Base-by-base conservation (phyloP, 2,888 invertebrate species). In the Amblyteles armatorius region DNA sequence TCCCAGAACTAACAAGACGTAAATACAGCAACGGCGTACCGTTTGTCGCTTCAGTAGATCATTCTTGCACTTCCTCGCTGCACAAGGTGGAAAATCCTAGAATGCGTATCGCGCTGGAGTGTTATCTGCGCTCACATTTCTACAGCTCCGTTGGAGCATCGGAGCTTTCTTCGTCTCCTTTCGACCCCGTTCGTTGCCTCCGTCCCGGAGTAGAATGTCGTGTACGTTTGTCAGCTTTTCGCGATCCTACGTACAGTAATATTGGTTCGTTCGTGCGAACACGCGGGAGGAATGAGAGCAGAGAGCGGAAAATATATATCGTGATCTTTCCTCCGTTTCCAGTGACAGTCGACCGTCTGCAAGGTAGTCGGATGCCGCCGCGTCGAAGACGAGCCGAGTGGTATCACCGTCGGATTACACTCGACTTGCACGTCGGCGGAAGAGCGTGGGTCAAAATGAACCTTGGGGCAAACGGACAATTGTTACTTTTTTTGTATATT, bases 141-240 rank as follows among this genome's bases (percentile, higher is more conserved):
- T 63, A 33, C 19, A 33, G 33, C 26, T 6, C n/a, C 33, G 16
- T 16, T 7, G 29, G 16, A 63, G 29, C 16, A 33, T n/a, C 13
- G 44, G n/a, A 3, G 63, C 63, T n/a, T 33, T 33, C 63, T 67
- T 40, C 40, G 5, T 19, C 67, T 19, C 19, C 40, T 40, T 40
- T 40, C 40, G 9, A 40, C 22, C 67, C 67, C 57, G 33, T 55
- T 57, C 36, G 16, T 36, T 65, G 65, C 9, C 22, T 33, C 52
- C 52, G 67, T 63, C 33, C n/a, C 22, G 22, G 29, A 78, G 78
- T 68, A 68, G 13, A 33, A 33, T 78, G 78, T 78, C 68, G 7
- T 68, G 36, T 78, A 55, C 63, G 68, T 78, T 26, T 67, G 67
- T 67, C 26, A 40, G 57, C 26, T 26, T 52, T 36, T 33, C 68